phyloP scores from a whole-genome alignment of 1,140 invertebrate species.

The Conus ventricosus region DNA sequence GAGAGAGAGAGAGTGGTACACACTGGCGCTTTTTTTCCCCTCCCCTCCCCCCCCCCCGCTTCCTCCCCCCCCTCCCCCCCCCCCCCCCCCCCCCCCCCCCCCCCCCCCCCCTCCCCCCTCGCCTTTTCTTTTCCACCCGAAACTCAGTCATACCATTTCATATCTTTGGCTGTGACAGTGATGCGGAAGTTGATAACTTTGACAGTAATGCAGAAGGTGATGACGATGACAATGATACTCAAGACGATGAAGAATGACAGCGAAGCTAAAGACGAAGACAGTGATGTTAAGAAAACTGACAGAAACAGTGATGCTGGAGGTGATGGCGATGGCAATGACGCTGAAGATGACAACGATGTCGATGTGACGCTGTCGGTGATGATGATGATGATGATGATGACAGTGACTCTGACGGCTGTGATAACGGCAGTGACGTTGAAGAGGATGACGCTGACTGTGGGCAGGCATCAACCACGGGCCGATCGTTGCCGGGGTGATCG shows the following conservation, averaged over 20 bases:
- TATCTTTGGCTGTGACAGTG: too few relatives aligned
- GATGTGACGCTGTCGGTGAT: conserved; percentile 10
- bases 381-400: conserved; percentile 13
- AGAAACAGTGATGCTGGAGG: neutral
- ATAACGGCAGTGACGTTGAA: neutral
- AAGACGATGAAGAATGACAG: neutral
- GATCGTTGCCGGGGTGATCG: conserved; percentile 91
- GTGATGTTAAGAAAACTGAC: neutral
- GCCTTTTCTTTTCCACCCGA: too few relatives aligned
- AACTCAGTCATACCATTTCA: too few relatives aligned
- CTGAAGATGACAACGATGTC: neutral
- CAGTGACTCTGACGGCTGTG: neutral
- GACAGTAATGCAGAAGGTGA: conserved; percentile 35
- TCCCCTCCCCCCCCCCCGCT: too few relatives aligned
- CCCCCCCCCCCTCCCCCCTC: too few relatives aligned
- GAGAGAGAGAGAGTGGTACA: too few relatives aligned
- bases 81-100: too few relatives aligned
- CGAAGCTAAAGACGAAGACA: neutral
- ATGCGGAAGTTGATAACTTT: neutral
- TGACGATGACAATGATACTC: conserved; percentile 27
- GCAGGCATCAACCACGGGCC: conserved; percentile 78
- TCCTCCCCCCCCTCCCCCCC: too few relatives aligned
- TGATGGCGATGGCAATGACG: neutral
- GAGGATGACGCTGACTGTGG: conserved; percentile 35
- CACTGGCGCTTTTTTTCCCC: too few relatives aligned